Evolutionary conservation across 2,797 vertebrate species (phyloP).

Genomic region (Acanthopagrus latus): DNA sequence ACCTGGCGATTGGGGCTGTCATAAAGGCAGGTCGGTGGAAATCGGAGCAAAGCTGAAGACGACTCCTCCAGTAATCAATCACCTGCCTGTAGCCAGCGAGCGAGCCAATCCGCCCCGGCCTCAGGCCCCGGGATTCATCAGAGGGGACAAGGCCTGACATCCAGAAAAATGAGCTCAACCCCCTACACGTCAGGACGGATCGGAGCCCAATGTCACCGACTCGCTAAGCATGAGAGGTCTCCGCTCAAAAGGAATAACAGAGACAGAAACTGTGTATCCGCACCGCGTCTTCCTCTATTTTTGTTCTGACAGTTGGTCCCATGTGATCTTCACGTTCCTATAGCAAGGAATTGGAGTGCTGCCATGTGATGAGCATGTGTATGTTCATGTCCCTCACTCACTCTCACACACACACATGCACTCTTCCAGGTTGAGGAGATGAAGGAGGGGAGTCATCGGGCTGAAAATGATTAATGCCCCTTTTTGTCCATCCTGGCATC

Average conservation of each 20-base stretch:
- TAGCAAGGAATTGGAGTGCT: not conserved
- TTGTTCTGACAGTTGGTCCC: slow-evolving; percentile 49
- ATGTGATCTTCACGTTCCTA: slow-evolving; percentile 16
- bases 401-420: slow-evolving; percentile 26
- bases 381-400: slow-evolving; percentile 16
- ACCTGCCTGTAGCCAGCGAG: slow-evolving; percentile 61
- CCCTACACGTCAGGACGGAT: slow-evolving; percentile 62
- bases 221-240: slow-evolving; percentile 46
- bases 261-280: slow-evolving; percentile 36
- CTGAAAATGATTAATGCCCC: slow-evolving; percentile 87
- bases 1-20: slow-evolving; percentile 67
- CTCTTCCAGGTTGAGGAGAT: slow-evolving; percentile 49
- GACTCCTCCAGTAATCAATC: slow-evolving; percentile 80
- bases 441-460: slow-evolving; percentile 76
- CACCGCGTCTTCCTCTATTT: slow-evolving; percentile 53
- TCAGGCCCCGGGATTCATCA: slow-evolving; percentile 74
- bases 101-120: slow-evolving; percentile 66
- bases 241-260: slow-evolving; percentile 48
- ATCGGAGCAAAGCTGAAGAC: slow-evolving; percentile 76
- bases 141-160: slow-evolving; percentile 78
- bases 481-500: slow-evolving; percentile 73
- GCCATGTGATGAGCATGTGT: not conserved
- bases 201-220: slow-evolving; percentile 71
- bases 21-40: slow-evolving; percentile 67
- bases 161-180: slow-evolving; percentile 79